These are phyloP conservation scores for Synergus umbraculus DNA, from an alignment of 2,888 invertebrate species.

Conservation along the genomic window DNA sequence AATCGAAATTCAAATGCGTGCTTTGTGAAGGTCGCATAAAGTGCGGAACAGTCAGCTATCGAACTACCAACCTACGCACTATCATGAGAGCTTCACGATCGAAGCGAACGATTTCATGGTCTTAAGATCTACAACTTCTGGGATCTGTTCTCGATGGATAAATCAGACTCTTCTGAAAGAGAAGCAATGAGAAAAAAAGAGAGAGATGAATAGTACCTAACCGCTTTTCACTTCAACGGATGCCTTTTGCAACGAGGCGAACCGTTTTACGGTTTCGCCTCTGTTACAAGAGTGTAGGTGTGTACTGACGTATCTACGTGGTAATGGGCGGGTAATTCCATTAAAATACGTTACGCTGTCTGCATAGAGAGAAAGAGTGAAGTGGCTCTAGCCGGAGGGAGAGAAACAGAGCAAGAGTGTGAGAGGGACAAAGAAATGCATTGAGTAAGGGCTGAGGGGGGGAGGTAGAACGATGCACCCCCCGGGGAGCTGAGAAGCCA, in stretches of 20 bases:
- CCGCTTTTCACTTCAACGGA: constrained; percentile 46
- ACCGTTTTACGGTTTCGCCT: constrained; percentile 44
- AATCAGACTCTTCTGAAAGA: constrained; percentile 2
- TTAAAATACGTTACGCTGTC: constrained; percentile 68
- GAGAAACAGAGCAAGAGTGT: constrained; percentile 46
- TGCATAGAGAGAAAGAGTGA: constrained; percentile 56
- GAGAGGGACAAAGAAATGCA: constrained; percentile 53
- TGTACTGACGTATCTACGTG: constrained; percentile 60
- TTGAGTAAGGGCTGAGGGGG: constrained; percentile 52
- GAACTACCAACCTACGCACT: constrained; percentile 19
- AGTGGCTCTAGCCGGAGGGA: constrained; percentile 49
- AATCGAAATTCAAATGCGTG: constrained; percentile 28
- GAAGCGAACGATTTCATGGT: constrained; percentile 8
- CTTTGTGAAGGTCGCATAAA: constrained; percentile 32
- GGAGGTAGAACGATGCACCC: constrained; percentile 66
- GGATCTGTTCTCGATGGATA: background rate
- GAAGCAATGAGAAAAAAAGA: background rate
- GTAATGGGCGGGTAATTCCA: constrained; percentile 70
- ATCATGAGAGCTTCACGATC: background rate
- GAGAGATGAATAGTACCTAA: background rate
- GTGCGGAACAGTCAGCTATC: background rate
- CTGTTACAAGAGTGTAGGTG: constrained; percentile 53
- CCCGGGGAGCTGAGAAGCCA: constrained; percentile 73
- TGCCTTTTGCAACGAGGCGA: constrained; percentile 33
- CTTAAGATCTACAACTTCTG: background rate